Percentiles rank a stretch among this genome's conserved stretches.
These are phyloP conservation scores for Dinothrombium tinctorium DNA, from an alignment of 1,140 invertebrate species.

Conservation along the genomic window DNA sequence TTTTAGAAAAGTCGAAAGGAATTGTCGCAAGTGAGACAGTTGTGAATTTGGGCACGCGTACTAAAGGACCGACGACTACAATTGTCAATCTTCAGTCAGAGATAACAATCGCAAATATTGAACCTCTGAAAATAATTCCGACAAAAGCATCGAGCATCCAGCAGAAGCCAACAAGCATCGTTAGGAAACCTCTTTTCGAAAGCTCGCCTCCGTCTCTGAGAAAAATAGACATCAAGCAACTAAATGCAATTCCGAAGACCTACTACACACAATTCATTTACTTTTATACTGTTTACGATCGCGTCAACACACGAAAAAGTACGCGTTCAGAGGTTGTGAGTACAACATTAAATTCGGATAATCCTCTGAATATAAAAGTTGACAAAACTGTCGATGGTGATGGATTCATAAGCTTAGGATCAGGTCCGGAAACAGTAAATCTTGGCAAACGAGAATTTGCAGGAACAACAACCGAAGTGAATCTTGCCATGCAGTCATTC, in stretches of 20 bases:
- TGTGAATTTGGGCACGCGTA: slow-evolving; percentile 8
- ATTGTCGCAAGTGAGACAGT: slow-evolving; percentile 3
- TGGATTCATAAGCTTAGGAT: slow-evolving; percentile 16
- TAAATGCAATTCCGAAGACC: slow-evolving; percentile 12
- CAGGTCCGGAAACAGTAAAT: slow-evolving; percentile 14
- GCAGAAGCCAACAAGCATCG: too few species aligned
- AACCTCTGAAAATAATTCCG: background rate
- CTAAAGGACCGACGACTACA: slow-evolving; percentile 11
- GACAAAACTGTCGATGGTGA: slow-evolving; percentile 13
- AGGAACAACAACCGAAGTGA: slow-evolving; percentile 19
- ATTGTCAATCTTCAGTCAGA: slow-evolving; percentile 9
- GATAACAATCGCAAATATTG: slow-evolving; percentile 5
- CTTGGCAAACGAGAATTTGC: slow-evolving; percentile 18
- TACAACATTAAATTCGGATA: slow-evolving; percentile 6
- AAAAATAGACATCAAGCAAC: background rate
- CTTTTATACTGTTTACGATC: slow-evolving; percentile 16
- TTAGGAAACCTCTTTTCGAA: slow-evolving; percentile 3
- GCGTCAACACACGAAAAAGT: slow-evolving; percentile 10
- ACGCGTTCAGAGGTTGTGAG: slow-evolving; percentile 14
- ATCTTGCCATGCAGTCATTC: slow-evolving; percentile 18
- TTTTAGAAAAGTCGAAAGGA: slow-evolving; percentile 3
- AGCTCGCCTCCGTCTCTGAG: background rate
- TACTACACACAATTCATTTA: slow-evolving; percentile 14
- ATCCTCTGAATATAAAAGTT: slow-evolving; percentile 3
- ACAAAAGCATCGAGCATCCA: background rate